These are phyloP conservation scores for Sinocyclocheilus rhinocerous DNA, from an alignment of 2,113 vertebrate genomes.

Conservation along the genomic window DNA sequence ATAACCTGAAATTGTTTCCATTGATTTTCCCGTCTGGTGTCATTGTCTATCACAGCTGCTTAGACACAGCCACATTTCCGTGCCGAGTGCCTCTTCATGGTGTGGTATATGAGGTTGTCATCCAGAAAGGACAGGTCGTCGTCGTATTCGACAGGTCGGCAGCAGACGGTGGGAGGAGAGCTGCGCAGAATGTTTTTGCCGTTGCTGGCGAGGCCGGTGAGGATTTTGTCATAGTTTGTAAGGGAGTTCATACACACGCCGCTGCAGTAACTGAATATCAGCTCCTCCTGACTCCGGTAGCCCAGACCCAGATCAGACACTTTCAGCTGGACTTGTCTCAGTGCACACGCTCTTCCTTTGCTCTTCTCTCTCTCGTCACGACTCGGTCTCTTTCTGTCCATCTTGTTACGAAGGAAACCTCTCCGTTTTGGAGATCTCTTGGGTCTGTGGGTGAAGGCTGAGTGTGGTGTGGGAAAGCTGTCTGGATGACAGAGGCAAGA, in stretches of 20 bases:
- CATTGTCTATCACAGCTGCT: constrained; percentile 25
- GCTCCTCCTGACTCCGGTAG: constrained; percentile 90
- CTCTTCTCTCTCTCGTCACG: constrained; percentile 67
- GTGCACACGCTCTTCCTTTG: constrained; percentile 76
- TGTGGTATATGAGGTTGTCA: constrained; percentile 90
- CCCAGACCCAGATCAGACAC: constrained; percentile 92
- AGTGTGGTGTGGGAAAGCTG: not conserved
- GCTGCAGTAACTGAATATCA: constrained; percentile 93
- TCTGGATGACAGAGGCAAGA: constrained; percentile 42
- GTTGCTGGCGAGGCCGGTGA: constrained; percentile 84
- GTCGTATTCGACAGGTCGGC: constrained; percentile 88
- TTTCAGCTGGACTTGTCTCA: constrained; percentile 89
- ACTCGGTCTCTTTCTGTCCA: constrained; percentile 55
- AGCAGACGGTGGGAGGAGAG: constrained; percentile 84
- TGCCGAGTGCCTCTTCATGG: constrained; percentile 92
- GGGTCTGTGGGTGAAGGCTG: constrained; percentile 80
- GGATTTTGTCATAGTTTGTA: constrained; percentile 92
- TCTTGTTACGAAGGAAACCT: constrained; percentile 47
- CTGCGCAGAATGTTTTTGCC: constrained; percentile 81
- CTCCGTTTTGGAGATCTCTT: constrained; percentile 78
- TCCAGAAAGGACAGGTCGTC: constrained; percentile 94
- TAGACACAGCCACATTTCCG: constrained; percentile 91
- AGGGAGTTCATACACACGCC: constrained; percentile 90
- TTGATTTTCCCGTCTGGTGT: not conserved
- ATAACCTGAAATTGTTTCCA: not conserved